A percentile compares a stretch with the other conserved stretches of the same genome.
These are phyloP conservation scores for Fundulus diaphanus DNA, from an alignment of 2,797 vertebrate genomes.

Conservation along the genomic window DNA sequence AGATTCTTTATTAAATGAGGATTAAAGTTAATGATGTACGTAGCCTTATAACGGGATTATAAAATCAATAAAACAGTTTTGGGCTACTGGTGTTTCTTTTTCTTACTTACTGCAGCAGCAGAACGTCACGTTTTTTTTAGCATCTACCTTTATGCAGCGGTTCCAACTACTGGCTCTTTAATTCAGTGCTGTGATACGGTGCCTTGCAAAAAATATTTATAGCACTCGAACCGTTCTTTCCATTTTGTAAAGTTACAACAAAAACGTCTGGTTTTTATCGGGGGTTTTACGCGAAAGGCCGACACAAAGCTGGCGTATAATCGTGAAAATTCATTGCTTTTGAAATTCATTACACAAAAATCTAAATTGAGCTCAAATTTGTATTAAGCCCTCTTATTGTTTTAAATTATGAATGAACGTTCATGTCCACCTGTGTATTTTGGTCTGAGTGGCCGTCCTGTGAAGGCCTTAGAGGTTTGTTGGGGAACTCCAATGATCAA, in stretches of 20 bases:
- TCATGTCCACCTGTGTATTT: background rate
- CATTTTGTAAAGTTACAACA: background rate
- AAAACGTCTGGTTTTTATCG: background rate
- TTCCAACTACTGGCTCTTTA: background rate
- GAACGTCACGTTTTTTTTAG: background rate
- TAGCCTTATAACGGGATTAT: conserved; percentile 54
- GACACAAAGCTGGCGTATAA: too few species aligned
- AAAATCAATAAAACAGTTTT: conserved; percentile 73
- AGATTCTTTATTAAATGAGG: conserved; percentile 69
- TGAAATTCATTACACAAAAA: background rate
- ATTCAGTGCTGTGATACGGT: too few species aligned
- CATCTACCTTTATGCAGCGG: background rate
- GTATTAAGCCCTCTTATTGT: background rate
- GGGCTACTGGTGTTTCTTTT: conserved; percentile 36
- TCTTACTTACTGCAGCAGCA: background rate
- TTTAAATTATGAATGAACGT: too few species aligned
- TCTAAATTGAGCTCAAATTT: background rate
- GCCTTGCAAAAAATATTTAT: background rate
- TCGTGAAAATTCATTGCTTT: background rate
- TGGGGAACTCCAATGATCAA: too few species aligned
- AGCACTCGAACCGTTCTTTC: background rate
- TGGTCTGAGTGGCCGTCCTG: background rate
- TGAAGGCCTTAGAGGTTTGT: too few species aligned
- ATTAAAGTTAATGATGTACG: conserved; percentile 53
- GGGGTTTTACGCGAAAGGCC: background rate